Evolutionary conservation across 2,888 invertebrate species (phyloP), one percentile per base, ranked within the genome.

Genomic region (Caradrina clavipalpis): DNA sequence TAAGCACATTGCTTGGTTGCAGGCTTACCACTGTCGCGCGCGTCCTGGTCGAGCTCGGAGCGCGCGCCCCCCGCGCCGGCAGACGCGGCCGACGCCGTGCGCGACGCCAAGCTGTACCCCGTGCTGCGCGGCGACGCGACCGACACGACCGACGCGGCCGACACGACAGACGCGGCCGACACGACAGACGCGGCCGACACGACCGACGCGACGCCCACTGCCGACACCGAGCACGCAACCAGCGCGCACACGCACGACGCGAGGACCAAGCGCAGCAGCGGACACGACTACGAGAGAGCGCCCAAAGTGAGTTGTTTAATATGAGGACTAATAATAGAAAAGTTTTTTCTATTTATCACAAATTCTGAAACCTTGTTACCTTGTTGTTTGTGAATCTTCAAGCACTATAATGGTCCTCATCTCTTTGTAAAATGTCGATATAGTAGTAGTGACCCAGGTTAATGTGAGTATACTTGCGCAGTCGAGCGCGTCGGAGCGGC

Each of bases 241-340:
- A 86, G 88, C 67, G 88, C 87, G 81, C 89, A 88, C 81, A 87
- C 78, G 50, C 81, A 59, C 15, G 76, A 84, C 1, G 89, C 85
- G 26, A 85, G 94, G 69, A 83, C 76, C 59, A 95, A 94, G 81
- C 88, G 95, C 19, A 94, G 92, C 62, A 92, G 91, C 47, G 91
- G 84, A 4, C 89, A 91, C 45, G 90, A 92, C 26, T 90, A 90
- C 91, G 92, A 94, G 4, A 90, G 89, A 59, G 77, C 87, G 2
- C 55, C 91, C 17, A 94, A 94, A 89, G 94, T 94, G 50, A 88
- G 83, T 76, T 13, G 1, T 45, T 17, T 3, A 45, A 45, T 45
- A 11, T 45, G 35, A 35, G 35, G 35, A 35, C 7, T 35, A 35
- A 35, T 7, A 31, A 31, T 35, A 35, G 35, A 1, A 8, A 35